phyloP scores from a whole-genome alignment of 2,113 vertebrate genomes.

The Carlito syrichta region DNA sequence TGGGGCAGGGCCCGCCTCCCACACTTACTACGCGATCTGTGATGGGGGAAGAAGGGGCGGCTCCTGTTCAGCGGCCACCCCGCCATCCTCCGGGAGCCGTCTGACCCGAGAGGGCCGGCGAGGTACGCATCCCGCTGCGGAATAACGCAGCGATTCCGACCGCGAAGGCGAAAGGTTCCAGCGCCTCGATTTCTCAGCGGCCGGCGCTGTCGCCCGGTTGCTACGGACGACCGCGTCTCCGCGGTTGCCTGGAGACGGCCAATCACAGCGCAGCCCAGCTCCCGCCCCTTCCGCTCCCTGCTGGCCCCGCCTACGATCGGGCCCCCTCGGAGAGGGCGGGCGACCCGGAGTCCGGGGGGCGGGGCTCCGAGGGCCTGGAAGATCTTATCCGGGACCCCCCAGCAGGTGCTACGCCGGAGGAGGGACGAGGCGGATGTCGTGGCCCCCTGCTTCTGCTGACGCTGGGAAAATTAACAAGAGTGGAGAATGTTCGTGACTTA shows the following conservation, averaged over 20 bases:
- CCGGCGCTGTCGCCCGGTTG: too few relatives aligned
- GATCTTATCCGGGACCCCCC: accelerated
- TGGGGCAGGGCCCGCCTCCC: neutral
- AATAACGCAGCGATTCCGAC: neutral
- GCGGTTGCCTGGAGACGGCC: slow-evolving; percentile 67
- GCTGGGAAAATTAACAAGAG: neutral
- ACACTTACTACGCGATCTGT: slow-evolving; percentile 51
- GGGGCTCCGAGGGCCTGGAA: neutral
- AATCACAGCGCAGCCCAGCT: slow-evolving; percentile 40
- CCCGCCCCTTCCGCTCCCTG: too few relatives aligned
- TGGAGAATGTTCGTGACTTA: neutral
- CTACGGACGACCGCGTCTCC: neutral
- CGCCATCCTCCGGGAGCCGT: neutral
- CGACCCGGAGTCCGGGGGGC: accelerated
- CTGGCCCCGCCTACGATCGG: slow-evolving; percentile 15
- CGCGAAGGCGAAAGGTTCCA: neutral
- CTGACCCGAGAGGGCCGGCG: neutral
- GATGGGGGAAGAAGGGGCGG: neutral
- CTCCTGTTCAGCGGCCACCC: neutral
- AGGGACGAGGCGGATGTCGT: accelerated
- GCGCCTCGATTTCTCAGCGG: neutral
- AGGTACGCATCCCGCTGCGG: neutral
- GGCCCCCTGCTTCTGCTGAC: neutral
- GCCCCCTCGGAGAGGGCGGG: accelerated
- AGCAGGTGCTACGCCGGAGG: accelerated